Evolutionary conservation across 2,797 vertebrate species (phyloP), one percentile per base, ranked within the genome.

Genomic region (Valencia hispanica): DNA sequence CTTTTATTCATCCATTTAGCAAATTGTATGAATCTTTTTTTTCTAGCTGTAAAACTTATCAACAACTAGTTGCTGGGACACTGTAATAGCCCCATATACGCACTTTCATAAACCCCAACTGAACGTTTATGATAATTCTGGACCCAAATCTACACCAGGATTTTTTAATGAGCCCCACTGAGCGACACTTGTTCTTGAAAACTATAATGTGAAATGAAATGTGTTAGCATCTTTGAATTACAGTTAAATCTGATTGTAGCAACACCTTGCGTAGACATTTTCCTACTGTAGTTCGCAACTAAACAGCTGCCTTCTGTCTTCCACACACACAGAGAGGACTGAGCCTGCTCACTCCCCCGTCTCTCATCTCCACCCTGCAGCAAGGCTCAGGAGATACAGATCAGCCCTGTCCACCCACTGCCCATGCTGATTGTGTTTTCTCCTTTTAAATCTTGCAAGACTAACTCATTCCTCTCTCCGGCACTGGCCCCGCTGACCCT

Each of bases 401-500:
- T 36, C 47, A 15, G 34, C 7, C 2, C 41, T 7, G 47, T 68
- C 36, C 41, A 63, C 7, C 17, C 18, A 72, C 70, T 50, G 20
- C 47, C n/a, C 2, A 1, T 53, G 17, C 69, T 68, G 74, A 80
- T 76, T 75, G 66, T 59, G 74, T 75, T 79, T 63, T 77, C 27
- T 27, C 25, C 36, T 34, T 65, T 27, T 34, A 30, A 72, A 78
- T 76, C 32, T 47, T 48, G 20, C 17, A 11, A 47, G 41, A 57
- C n/a, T 59, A 77, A 57, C 59, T 68, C 72, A 65, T 72, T 20
- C 39, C 27, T 73, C 72, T 68, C 32, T 63, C 65, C 55, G 50
- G 22, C 2, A 48, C 30, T 65, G 70, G 65, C 77, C 72, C 68
- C 10, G 9, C 74, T 87, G 82, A 85, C 78, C 82, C 34, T 47